Evolutionary conservation across 2,888 invertebrate species (phyloP), one percentile per base, ranked within the genome.

Genomic region (Dryobota labecula): DNA sequence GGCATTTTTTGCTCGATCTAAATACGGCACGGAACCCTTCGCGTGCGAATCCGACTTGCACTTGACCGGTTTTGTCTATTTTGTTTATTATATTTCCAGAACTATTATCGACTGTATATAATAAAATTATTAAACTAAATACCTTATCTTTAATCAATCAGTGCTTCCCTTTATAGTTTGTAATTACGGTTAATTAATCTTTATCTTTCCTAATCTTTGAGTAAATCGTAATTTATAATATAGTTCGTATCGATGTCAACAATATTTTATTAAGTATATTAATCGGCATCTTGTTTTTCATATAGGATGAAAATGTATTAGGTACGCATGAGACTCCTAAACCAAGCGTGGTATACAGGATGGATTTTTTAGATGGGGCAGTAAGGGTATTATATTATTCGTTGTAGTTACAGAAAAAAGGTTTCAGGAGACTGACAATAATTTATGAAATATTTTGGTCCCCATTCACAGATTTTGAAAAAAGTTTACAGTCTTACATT

Each of bases 151-250:
- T 9, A 15, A 24, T 51, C 24, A 67, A 67, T 67, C 41, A 20
- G 68, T 33, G 68, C 24, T 41, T 30, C 49, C 30, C 9, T 51
- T 30, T 43, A n/a, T 8, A 30, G 5, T 30, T 15, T 33, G 41
- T 68, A 24, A 68, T 53, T 51, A 68, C 33, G 41, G 67, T 68
- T 68, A 30, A 41, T 51, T 41, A 41, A 20, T 67, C 30, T 68
- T 36, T 67, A 68, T 68, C 24, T 41, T 24, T 51, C 41, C 13
- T 66, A 18, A 63, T 68, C 38, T 65, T 38, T 41, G 13, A n/a
- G 18, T 51, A 66, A 30, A 41, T 53, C 41, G 41, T 41, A 13
- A 66, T 51, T 51, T 53, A 2, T 11, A 33, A 68, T 68, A 15
- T 68, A 9, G 4, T 53, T 33, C 33, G 27, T 53, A 30, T 27